phyloP scores from a whole-genome alignment of 2,113 vertebrate genomes.

The Canis aureus region DNA sequence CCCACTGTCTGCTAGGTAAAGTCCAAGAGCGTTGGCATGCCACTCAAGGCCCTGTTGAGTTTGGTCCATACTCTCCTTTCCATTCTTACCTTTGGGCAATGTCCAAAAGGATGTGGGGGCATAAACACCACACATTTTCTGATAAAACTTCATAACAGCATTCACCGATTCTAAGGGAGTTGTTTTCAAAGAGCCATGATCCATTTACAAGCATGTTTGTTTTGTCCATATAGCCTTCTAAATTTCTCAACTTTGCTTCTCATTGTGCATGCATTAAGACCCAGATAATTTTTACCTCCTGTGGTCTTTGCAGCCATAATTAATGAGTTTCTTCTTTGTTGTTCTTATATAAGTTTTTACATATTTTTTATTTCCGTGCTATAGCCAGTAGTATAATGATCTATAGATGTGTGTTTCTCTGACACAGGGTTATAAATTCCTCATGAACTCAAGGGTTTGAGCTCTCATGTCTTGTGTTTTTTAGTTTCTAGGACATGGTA shows the following conservation, averaged over 20 bases:
- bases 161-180: not conserved
- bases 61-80: not conserved
- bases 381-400: too few species aligned
- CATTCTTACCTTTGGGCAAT: not conserved
- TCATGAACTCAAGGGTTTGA: not conserved
- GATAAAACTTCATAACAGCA: not conserved
- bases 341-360: not conserved
- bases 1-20: not conserved
- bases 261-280: not conserved
- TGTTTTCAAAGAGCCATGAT: not conserved
- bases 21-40: not conserved
- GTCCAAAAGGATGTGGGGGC: not conserved
- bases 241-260: not conserved
- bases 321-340: not conserved
- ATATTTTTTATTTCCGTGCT: not conserved
- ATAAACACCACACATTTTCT: not conserved
- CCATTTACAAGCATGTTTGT: not conserved
- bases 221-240: not conserved
- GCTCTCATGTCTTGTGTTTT: not conserved
- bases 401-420: not conserved
- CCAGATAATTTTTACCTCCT: not conserved
- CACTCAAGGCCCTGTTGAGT: not conserved
- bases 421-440: not conserved
- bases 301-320: not conserved
- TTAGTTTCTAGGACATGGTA: not conserved